A percentile compares a stretch with the other conserved stretches of the same genome.
These are phyloP conservation scores for Thecophora atra DNA, from an alignment of 2,888 invertebrate species.

Conservation along the genomic window DNA sequence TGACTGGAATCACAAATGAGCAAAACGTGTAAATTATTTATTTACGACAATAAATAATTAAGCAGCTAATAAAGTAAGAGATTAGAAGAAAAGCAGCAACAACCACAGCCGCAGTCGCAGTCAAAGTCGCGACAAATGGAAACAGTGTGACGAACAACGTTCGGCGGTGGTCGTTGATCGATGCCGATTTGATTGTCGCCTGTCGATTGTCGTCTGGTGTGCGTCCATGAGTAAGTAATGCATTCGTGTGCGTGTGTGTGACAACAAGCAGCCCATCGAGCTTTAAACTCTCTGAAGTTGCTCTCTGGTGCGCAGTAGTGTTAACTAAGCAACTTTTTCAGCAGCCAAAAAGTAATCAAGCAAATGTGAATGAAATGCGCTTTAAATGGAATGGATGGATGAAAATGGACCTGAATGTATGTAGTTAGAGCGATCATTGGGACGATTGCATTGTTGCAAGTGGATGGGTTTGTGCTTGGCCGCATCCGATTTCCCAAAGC, in stretches of 20 bases:
- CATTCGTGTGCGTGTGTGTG: neutral
- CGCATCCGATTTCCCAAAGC: too few relatives aligned
- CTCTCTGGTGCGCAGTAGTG: too few relatives aligned
- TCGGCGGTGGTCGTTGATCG: neutral
- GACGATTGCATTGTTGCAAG: too few relatives aligned
- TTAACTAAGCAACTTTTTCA: too few relatives aligned
- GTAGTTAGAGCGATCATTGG: too few relatives aligned
- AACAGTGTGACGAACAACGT: neutral
- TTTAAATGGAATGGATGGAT: too few relatives aligned
- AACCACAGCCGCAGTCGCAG: neutral
- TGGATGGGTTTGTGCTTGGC: too few relatives aligned
- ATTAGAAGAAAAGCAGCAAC: neutral
- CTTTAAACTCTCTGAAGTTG: too few relatives aligned
- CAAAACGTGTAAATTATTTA: constrained; percentile 60
- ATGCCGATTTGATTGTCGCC: constrained; percentile 9
- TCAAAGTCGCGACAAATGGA: neutral
- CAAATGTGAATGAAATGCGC: too few relatives aligned
- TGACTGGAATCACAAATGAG: constrained; percentile 57
- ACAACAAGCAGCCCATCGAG: too few relatives aligned
- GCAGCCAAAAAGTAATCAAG: too few relatives aligned
- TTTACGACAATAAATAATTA: constrained; percentile 54
- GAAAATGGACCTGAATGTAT: too few relatives aligned
- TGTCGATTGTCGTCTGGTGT: neutral
- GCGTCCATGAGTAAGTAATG: neutral
- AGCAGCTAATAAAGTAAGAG: neutral